These are phyloP conservation scores for Mandrillus leucophaeus DNA, from an alignment of 2,113 vertebrate genomes.

Conservation along the genomic window DNA sequence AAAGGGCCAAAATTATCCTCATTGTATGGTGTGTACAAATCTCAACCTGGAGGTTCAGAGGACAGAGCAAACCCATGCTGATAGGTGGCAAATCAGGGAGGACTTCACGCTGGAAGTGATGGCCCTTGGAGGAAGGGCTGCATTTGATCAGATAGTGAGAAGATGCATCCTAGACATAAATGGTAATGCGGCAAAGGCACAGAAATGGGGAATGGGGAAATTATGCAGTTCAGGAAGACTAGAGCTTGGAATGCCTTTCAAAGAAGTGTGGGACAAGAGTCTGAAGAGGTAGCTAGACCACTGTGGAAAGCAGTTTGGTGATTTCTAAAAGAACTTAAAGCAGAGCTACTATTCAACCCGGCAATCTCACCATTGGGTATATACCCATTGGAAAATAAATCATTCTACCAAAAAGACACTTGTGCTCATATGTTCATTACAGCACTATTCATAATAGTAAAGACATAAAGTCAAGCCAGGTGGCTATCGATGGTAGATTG, in stretches of 20 bases:
- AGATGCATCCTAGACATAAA: no score
- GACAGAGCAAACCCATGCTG: background rate
- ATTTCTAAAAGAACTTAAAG: no score
- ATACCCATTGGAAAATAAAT: no score
- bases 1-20: background rate
- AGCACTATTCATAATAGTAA: no score
- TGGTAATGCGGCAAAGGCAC: background rate
- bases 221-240: background rate
- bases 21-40: fast-evolving
- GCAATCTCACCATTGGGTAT: no score
- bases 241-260: background rate
- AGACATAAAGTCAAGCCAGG: no score
- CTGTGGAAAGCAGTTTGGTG: no score
- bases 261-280: no score
- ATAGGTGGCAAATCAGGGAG: background rate
- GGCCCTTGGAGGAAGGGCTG: background rate
- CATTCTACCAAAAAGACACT: no score
- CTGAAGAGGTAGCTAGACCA: background rate
- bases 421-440: no score
- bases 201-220: background rate
- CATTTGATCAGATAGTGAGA: background rate
- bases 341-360: no score
- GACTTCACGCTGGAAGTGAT: background rate
- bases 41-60: background rate
- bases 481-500: no score